phyloP scores from a whole-genome alignment of 2,888 invertebrate species.

The Apotomis turbidana region DNA sequence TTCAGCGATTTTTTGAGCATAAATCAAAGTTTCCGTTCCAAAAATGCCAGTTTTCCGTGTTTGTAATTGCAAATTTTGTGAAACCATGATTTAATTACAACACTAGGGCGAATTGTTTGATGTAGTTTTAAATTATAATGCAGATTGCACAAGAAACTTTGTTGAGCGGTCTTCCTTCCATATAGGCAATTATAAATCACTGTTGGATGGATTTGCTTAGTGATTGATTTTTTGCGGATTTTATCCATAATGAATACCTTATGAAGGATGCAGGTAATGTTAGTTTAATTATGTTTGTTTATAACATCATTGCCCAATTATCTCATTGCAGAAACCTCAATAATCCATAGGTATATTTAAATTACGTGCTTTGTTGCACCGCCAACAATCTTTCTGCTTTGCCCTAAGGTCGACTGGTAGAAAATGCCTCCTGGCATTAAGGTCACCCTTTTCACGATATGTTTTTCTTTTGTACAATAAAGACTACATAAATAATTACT shows the following conservation, averaged over 20 bases:
- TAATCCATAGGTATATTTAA: background rate
- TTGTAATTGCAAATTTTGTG: slow-evolving; percentile 26
- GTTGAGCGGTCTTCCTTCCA: slow-evolving; percentile 55
- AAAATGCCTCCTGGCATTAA: no score
- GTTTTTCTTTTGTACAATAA: no score
- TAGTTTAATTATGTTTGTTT: slow-evolving; percentile 17
- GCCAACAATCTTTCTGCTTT: no score
- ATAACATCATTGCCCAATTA: slow-evolving; percentile 1
- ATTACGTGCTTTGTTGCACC: no score
- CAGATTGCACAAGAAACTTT: slow-evolving; percentile 51
- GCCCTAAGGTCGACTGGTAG: no score
- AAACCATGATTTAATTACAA: slow-evolving; percentile 34
- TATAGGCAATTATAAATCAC: slow-evolving; percentile 47
- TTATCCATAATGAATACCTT: slow-evolving; percentile 24
- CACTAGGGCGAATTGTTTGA: background rate
- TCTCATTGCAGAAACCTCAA: slow-evolving; percentile 8
- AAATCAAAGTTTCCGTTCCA: slow-evolving; percentile 3
- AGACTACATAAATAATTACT: no score
- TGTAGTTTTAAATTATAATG: slow-evolving; percentile 46
- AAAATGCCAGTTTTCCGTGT: slow-evolving; percentile 20
- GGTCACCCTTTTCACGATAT: no score
- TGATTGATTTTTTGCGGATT: slow-evolving; percentile 36
- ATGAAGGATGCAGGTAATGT: slow-evolving; percentile 28
- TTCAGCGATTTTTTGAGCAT: background rate
- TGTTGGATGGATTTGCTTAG: slow-evolving; percentile 28